Evolutionary conservation across 2,888 invertebrate species (phyloP).

Genomic region (Spilosoma lubricipeda): DNA sequence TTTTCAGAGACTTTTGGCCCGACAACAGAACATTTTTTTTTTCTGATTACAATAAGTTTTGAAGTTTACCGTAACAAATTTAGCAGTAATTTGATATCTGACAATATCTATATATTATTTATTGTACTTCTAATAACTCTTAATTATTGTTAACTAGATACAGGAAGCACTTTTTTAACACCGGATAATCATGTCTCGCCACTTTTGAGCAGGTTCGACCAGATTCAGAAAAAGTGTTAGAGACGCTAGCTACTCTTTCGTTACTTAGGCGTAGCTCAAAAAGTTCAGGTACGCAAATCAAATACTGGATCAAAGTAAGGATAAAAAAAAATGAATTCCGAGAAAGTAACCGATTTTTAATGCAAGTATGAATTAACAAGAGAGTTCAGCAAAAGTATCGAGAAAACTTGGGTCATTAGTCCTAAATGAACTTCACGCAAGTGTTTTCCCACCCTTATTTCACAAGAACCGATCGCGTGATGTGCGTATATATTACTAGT

Average conservation of each 20-base stretch:
- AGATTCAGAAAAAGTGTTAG: no score
- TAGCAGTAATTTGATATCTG: no score
- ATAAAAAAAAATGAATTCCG: no score
- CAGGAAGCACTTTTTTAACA: no score
- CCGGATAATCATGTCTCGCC: no score
- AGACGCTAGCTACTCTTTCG: no score
- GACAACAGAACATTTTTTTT: no score
- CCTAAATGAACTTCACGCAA: slow-evolving; percentile 26
- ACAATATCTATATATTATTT: no score
- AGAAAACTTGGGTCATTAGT: slow-evolving; percentile 8
- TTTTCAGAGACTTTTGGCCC: slow-evolving; percentile 3
- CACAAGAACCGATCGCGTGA: slow-evolving; percentile 60
- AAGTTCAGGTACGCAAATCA: neutral
- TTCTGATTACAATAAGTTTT: neutral
- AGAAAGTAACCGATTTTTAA: neutral
- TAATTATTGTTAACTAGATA: no score
- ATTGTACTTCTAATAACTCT: no score
- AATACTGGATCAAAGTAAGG: neutral
- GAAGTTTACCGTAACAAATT: neutral
- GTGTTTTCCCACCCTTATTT: slow-evolving; percentile 38
- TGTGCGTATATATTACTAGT: slow-evolving; percentile 58
- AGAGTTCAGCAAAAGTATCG: neutral
- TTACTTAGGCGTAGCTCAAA: no score
- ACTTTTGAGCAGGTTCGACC: no score
- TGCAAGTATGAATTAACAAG: neutral